These are phyloP conservation scores for Chlorodrepanis virens DNA, from an alignment of 2,113 vertebrate genomes.

Conservation along the genomic window DNA sequence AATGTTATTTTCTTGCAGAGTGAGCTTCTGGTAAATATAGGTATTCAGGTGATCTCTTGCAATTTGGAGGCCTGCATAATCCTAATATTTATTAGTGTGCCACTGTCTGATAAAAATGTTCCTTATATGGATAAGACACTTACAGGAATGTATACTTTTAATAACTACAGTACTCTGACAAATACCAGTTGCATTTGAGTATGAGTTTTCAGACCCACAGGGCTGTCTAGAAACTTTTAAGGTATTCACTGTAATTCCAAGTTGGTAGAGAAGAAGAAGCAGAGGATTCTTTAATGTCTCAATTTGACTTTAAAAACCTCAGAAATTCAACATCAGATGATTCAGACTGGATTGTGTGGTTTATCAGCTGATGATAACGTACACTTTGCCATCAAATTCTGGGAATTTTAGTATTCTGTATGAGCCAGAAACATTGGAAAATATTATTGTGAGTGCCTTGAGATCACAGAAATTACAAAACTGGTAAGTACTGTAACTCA, in stretches of 20 bases:
- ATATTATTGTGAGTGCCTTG: not conserved
- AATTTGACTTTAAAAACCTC: not conserved
- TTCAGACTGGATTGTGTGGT: not conserved
- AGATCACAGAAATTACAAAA: not conserved
- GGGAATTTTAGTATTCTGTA: not conserved
- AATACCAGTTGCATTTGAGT: not conserved
- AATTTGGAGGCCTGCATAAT: not conserved
- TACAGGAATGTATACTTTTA: not conserved
- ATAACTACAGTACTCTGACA: not conserved
- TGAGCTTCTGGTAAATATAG: not conserved
- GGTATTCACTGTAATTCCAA: not conserved
- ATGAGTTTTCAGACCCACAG: not conserved
- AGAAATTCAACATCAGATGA: not conserved
- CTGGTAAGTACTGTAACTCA: not conserved
- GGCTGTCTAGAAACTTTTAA: not conserved
- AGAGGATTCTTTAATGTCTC: not conserved
- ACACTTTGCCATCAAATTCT: not conserved
- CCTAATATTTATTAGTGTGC: slow-evolving; percentile 12
- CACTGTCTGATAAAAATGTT: not conserved
- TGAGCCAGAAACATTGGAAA: not conserved
- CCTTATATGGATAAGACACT: not conserved
- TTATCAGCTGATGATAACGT: not conserved
- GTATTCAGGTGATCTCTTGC: not conserved
- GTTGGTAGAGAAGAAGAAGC: not conserved
- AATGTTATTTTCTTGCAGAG: not conserved